Evolutionary conservation across 2,797 vertebrate species (phyloP).

Genomic region (Acropternis orthonyx): DNA sequence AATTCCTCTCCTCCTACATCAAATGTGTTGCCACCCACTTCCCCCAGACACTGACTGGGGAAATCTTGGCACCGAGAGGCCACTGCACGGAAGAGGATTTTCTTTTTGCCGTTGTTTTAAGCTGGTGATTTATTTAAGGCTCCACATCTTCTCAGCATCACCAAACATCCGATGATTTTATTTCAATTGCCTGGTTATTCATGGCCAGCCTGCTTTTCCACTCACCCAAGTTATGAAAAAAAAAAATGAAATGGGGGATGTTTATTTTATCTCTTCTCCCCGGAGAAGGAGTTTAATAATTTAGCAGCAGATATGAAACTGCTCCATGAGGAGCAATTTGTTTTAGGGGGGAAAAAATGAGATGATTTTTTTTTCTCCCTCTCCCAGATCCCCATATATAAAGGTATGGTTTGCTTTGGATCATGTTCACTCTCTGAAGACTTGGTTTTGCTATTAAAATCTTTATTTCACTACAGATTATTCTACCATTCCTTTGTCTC

Average conservation of each 20-base stretch:
- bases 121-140: background rate
- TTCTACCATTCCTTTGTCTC: conserved; percentile 71
- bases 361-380: background rate
- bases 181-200: background rate
- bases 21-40: background rate
- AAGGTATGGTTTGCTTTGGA: conserved; percentile 33
- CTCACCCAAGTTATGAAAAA: conserved; percentile 44
- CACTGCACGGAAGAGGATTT: background rate
- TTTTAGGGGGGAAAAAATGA: background rate
- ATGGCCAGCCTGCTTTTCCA: conserved; percentile 61
- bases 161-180: conserved; percentile 36
- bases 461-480: conserved; percentile 66
- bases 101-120: background rate
- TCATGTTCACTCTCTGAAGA: conserved; percentile 59
- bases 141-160: conserved; percentile 25
- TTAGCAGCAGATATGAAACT: conserved; percentile 52
- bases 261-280: conserved; percentile 69
- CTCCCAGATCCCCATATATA: conserved; percentile 44
- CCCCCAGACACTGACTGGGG: background rate
- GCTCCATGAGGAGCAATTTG: background rate
- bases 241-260: conserved; percentile 28
- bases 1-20: background rate
- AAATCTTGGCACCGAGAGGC: background rate
- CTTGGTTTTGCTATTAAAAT: conserved; percentile 78
- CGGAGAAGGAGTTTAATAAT: conserved; percentile 46